Conservation (phyloP, 2,113 vertebrate genomes). For the Phoenicopterus ruber region DNA sequence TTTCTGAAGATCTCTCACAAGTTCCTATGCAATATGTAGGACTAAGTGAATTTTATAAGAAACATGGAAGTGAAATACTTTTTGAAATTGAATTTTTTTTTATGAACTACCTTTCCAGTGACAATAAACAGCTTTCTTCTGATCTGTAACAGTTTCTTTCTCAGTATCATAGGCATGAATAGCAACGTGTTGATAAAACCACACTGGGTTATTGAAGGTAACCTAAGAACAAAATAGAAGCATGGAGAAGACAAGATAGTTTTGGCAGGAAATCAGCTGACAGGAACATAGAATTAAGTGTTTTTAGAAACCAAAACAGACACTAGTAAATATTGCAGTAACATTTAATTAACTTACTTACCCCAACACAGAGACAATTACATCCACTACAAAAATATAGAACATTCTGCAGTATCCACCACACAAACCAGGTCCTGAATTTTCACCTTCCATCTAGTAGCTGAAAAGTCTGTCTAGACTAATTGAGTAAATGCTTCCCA, state of each 20-base stretch:
- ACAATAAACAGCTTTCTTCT: conserved; percentile 72
- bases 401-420: not conserved
- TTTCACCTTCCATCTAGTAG: not conserved
- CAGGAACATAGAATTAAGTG: not conserved
- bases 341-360: conserved; percentile 45
- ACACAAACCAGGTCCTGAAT: not conserved
- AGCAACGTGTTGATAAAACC: conserved; percentile 81
- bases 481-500: not conserved
- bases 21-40: not conserved
- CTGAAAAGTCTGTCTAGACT: not conserved
- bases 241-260: not conserved
- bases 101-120: conserved; percentile 67
- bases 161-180: conserved; percentile 75
- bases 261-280: conserved; percentile 11
- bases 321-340: conserved; percentile 73
- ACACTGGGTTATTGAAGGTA: conserved; percentile 72
- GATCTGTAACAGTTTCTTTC: conserved; percentile 30
- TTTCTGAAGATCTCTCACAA: not conserved
- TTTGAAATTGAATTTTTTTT: not conserved
- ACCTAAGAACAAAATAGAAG: not conserved
- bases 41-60: not conserved
- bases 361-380: not conserved
- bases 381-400: not conserved
- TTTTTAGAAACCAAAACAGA: conserved; percentile 15
- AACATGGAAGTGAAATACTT: not conserved